A percentile compares a stretch with the other conserved stretches of the same genome.
phyloP scores from a whole-genome alignment of 2,797 vertebrate genomes.

The Calcarius lapponicus region DNA sequence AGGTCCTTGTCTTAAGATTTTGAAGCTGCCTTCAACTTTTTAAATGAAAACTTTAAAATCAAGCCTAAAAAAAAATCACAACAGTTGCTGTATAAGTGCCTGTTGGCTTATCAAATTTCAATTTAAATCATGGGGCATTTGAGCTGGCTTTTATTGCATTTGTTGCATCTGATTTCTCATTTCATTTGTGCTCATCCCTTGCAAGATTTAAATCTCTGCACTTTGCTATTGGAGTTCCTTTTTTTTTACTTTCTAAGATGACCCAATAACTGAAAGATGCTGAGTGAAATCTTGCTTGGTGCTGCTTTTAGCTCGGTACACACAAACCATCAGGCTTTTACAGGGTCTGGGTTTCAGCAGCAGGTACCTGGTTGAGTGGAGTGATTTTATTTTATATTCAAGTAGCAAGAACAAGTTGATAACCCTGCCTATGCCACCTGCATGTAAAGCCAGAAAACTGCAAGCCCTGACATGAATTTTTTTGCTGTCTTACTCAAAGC shows the following conservation, averaged over 20 bases:
- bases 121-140: background rate
- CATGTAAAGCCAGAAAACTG: slow-evolving; percentile 67
- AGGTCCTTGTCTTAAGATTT: background rate
- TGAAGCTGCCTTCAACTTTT: background rate
- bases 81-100: background rate
- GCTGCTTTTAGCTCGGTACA: slow-evolving; percentile 53
- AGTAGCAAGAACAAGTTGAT: slow-evolving; percentile 71
- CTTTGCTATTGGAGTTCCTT: background rate
- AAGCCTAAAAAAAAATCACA: background rate
- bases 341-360: slow-evolving; percentile 73
- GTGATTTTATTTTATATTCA: slow-evolving; percentile 77
- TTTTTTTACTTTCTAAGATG: background rate
- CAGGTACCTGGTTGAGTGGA: slow-evolving; percentile 53
- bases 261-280: slow-evolving; percentile 6
- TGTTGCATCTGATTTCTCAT: background rate
- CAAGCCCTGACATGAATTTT: slow-evolving; percentile 58
- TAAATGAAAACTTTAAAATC: background rate
- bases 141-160: background rate
- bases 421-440: slow-evolving; percentile 64
- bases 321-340: slow-evolving; percentile 73
- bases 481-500: slow-evolving; percentile 44
- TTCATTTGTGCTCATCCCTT: background rate
- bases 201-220: background rate
- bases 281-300: background rate
- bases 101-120: background rate